Evolutionary conservation across 23 tunicate genomes (phyloP).

Genomic region (Phallusia fumigata): DNA sequence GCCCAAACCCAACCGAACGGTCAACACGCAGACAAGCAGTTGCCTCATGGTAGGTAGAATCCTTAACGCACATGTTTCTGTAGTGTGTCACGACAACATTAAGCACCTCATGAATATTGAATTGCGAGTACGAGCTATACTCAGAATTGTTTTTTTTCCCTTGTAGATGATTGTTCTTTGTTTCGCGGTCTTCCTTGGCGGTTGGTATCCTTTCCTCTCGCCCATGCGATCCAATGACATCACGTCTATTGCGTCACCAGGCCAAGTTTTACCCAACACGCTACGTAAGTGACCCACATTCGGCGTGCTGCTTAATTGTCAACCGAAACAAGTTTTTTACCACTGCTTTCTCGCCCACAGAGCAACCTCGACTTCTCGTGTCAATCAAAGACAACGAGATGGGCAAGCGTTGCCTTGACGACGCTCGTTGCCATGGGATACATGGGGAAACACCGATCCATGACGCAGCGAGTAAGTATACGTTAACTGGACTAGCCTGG

Average conservation of each 20-base stretch:
- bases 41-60: constrained; percentile 78
- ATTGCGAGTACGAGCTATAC: too few species aligned
- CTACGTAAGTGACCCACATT: neutral
- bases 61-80: too few species aligned
- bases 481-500: neutral
- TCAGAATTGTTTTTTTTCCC: neutral
- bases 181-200: constrained; percentile 86
- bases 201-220: constrained; percentile 72
- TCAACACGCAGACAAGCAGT: constrained; percentile 91
- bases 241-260: constrained; percentile 14
- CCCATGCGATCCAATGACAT: constrained; percentile 35
- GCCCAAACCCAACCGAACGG: constrained; percentile 67
- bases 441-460: neutral
- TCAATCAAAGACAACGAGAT: constrained; percentile 46
- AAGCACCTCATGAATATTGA: too few species aligned
- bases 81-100: too few species aligned
- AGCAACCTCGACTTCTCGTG: constrained; percentile 44
- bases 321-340: too few species aligned
- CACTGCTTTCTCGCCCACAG: constrained; percentile 1
- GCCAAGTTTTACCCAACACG: neutral
- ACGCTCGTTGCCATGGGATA: constrained; percentile 13
- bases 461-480: neutral
- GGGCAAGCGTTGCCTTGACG: constrained; percentile 21
- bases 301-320: neutral
- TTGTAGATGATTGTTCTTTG: constrained; percentile 82